These are phyloP conservation scores for Chaetoderma sp. DNA, from an alignment of 2,888 invertebrate genomes.

Conservation along the genomic window DNA sequence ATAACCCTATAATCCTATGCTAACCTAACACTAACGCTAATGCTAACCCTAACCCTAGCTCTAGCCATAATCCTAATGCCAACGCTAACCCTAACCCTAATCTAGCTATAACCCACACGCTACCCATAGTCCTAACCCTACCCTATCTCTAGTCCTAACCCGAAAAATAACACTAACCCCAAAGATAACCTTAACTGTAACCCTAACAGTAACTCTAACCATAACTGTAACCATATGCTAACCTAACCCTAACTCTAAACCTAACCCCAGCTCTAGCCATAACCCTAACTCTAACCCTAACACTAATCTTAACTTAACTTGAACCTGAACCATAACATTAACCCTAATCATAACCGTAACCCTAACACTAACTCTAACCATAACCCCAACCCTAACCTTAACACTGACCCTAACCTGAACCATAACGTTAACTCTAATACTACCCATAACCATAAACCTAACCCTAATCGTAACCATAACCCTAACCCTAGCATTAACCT, in stretches of 20 bases:
- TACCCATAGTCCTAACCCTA: conserved; percentile 3
- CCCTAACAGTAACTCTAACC: no score
- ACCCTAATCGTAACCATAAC: conserved; percentile 4
- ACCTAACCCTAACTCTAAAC: conserved; percentile 20
- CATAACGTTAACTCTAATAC: conserved; percentile 1
- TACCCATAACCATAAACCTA: conserved; percentile 6
- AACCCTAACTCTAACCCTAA: conserved; percentile 31
- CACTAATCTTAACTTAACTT: conserved; percentile 24
- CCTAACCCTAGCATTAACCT: conserved; percentile 8
- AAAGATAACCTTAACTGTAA: conserved; percentile 29
- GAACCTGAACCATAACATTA: conserved; percentile 12
- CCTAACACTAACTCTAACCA: no score
- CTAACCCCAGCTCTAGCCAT: conserved; percentile 18
- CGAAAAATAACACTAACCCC: background rate
- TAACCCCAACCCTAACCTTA: conserved; percentile 1
- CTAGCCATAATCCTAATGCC: background rate
- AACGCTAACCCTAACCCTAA: conserved; percentile 1
- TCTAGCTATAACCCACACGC: no score
- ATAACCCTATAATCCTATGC: background rate
- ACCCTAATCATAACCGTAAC: no score
- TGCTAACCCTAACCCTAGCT: no score
- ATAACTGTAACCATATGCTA: conserved; percentile 30
- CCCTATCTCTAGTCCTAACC: no score
- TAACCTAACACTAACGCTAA: background rate
- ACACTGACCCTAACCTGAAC: background rate